A percentile compares a stretch with the other conserved stretches of the same genome.
phyloP scores from a whole-genome alignment of 2,888 invertebrate genomes.

The Nephrotoma flavescens region DNA sequence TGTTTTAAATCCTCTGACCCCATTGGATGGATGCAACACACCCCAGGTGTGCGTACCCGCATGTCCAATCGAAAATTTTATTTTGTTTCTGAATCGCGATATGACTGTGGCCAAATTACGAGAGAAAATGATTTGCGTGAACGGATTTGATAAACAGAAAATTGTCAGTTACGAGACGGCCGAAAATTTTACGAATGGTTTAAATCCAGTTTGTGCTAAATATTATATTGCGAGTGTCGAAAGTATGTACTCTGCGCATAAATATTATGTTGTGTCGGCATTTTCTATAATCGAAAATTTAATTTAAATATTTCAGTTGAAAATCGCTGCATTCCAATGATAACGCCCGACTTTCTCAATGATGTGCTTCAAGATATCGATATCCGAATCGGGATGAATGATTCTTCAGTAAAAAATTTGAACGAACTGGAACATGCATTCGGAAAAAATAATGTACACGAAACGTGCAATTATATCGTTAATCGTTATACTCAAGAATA shows the following conservation, averaged over 20 bases:
- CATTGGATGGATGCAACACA: conserved; percentile 64
- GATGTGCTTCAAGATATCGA: background rate
- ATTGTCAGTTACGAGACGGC: conserved; percentile 32
- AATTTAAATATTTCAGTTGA: background rate
- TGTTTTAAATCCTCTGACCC: conserved; percentile 45
- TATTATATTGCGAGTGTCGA: background rate
- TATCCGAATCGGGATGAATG: too few species aligned
- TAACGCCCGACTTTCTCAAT: background rate
- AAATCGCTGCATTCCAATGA: background rate
- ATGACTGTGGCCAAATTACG: conserved; percentile 24
- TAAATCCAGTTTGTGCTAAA: background rate
- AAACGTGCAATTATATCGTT: background rate
- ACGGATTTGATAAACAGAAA: conserved; percentile 32
- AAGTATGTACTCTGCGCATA: background rate
- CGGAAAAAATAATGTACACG: background rate
- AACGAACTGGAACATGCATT: background rate
- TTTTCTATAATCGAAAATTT: background rate
- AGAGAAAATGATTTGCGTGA: conserved; percentile 45
- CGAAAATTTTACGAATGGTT: conserved; percentile 10
- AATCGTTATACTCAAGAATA: background rate
- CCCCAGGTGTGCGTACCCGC: conserved; percentile 54
- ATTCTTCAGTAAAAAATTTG: background rate
- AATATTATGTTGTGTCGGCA: too few species aligned
- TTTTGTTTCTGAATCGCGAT: conserved; percentile 26
- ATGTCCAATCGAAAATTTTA: conserved; percentile 49